Evolutionary conservation across 2,113 vertebrate genomes (phyloP), one percentile per base, ranked within the genome.

Genomic region (Brachyhypopomus occidentalis): DNA sequence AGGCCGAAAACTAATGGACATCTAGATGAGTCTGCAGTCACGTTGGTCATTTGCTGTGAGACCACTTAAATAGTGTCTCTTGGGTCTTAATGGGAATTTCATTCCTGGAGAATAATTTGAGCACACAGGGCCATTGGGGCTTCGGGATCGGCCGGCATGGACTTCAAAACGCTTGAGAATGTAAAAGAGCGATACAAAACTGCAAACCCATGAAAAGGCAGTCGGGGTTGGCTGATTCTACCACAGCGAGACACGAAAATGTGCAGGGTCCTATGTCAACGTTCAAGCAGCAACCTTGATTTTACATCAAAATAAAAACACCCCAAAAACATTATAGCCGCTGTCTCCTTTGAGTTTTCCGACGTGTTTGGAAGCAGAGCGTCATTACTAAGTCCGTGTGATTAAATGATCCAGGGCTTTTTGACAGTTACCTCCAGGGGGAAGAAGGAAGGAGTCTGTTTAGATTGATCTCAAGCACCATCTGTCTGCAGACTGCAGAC

Each of bases 81-180:
- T 36, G 86, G 79, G 89, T 91, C 84, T 30, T 56, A 84, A 78
- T 77, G 79, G 64, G 71, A 64, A 73, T 64, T 84, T 87, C n/a
- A n/a, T 85, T 88, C 45, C 58, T 75, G 14, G 23, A 38, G 77
- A 89, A 89, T 86, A 84, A 89, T 88, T 88, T 72, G 87, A 84
- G n/a, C 64, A 85, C 72, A 82, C 82, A 79, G 84, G 81, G 72
- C 62, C 73, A 75, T 86, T 75, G 80, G 1, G 1, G 12, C 83
- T 30, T 30, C 67, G 16, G 63, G 77, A 77, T 80, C 30, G 38
- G 36, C 69, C 74, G 62, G 73, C 38, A 23, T 79, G 59, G 22
- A 36, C 64, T 30, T 30, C 12, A 34, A 64, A 27, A 64, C 45
- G 12, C 45, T 52, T 52, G 45, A 52, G 12, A 11, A 30, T 30